phyloP scores from a whole-genome alignment of 2,888 invertebrate species.

The Tinea trinotella region DNA sequence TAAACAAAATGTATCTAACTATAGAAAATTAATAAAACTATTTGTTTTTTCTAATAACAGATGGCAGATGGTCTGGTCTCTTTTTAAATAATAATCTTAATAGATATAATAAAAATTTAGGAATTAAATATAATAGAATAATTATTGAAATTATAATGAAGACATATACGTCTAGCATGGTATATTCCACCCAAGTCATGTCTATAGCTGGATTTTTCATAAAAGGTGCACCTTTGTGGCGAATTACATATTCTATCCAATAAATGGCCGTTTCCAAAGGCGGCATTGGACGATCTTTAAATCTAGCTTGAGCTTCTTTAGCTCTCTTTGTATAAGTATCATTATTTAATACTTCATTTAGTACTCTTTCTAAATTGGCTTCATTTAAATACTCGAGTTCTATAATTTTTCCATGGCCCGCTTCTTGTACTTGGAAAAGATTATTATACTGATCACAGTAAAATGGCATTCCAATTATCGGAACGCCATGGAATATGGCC shows the following conservation, averaged over 20 bases:
- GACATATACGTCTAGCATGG: slow-evolving; percentile 56
- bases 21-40: too few relatives aligned
- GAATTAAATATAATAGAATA: slow-evolving; percentile 23
- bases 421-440: slow-evolving; percentile 46
- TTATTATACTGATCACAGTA: slow-evolving; percentile 67
- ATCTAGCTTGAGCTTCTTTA: slow-evolving; percentile 49
- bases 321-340: slow-evolving; percentile 44
- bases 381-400: slow-evolving; percentile 55
- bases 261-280: slow-evolving; percentile 63
- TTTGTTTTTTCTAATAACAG: slow-evolving; percentile 7
- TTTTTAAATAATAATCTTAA: neutral
- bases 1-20: too few relatives aligned
- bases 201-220: slow-evolving; percentile 62
- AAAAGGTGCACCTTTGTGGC: slow-evolving; percentile 65
- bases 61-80: neutral
- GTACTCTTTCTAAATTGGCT: slow-evolving; percentile 34
- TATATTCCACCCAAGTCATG: slow-evolving; percentile 50
- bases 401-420: slow-evolving; percentile 55
- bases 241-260: slow-evolving; percentile 72
- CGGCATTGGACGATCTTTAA: slow-evolving; percentile 66
- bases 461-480: slow-evolving; percentile 65
- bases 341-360: slow-evolving; percentile 51
- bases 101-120: slow-evolving; percentile 24
- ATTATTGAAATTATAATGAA: slow-evolving; percentile 29
- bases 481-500: slow-evolving; percentile 73